Evolutionary conservation across 2,797 vertebrate genomes (phyloP).

Genomic region (Acipenser transmontanus): DNA sequence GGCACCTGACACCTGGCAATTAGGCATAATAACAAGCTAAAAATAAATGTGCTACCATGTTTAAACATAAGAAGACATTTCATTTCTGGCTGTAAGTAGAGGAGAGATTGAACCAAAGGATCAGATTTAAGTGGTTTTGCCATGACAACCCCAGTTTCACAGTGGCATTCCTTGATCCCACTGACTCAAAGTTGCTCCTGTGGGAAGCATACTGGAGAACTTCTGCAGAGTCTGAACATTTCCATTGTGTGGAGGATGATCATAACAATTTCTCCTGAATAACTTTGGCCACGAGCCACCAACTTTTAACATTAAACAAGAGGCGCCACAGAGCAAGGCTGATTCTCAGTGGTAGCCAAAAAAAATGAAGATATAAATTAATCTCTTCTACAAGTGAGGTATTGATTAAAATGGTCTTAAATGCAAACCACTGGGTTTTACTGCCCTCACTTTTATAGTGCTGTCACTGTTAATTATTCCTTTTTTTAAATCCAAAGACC

Average conservation of each 20-base stretch:
- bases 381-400: neutral
- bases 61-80: too few species aligned
- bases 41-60: too few species aligned
- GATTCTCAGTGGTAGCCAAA: neutral
- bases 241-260: constrained; percentile 34
- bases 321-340: constrained; percentile 2
- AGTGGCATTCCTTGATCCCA: constrained; percentile 12
- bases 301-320: neutral
- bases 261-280: constrained; percentile 30
- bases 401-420: constrained; percentile 5
- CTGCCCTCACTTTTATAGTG: neutral
- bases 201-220: constrained; percentile 29
- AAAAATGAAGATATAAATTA: neutral
- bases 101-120: too few species aligned
- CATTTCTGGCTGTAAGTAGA: too few species aligned
- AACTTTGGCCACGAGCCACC: constrained; percentile 1
- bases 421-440: neutral
- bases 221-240: constrained; percentile 38
- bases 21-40: too few species aligned
- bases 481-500: too few species aligned
- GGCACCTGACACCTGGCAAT: too few species aligned
- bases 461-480: too few species aligned
- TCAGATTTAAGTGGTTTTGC: too few species aligned
- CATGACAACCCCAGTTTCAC: neutral
- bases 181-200: constrained; percentile 36